A percentile compares a stretch with the other conserved stretches of the same genome.
Evolutionary conservation across 2,888 invertebrate species (phyloP).

Genomic region (Ectobius pallidus): DNA sequence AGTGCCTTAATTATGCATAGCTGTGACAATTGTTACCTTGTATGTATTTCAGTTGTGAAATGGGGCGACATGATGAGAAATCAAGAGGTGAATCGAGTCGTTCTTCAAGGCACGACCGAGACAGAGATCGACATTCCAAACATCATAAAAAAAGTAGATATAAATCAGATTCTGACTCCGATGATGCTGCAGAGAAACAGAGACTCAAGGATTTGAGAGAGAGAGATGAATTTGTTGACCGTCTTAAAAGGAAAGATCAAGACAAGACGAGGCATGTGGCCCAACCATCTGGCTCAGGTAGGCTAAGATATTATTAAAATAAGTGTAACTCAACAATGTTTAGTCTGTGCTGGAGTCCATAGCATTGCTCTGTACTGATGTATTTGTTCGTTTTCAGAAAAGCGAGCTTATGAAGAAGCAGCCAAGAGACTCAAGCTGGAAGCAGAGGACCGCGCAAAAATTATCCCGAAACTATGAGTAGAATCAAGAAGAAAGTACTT

Average conservation of each 20-base stretch:
- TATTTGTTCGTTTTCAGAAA: conserved; percentile 61
- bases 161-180: conserved; percentile 55
- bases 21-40: too few relatives aligned
- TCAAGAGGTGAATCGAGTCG: conserved; percentile 45
- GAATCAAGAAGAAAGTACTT: conserved; percentile 94
- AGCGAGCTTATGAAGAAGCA: conserved; percentile 83
- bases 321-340: too few relatives aligned
- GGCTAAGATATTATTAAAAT: too few relatives aligned
- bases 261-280: conserved; percentile 81
- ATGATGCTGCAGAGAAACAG: conserved; percentile 68
- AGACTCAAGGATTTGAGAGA: conserved; percentile 86
- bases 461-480: conserved; percentile 85
- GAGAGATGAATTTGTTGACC: conserved; percentile 90
- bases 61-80: neutral
- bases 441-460: conserved; percentile 81
- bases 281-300: conserved; percentile 54
- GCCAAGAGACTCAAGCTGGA: conserved; percentile 89
- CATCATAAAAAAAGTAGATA: conserved; percentile 25
- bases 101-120: conserved; percentile 6
- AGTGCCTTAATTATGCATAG: too few relatives aligned
- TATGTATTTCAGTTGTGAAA: too few relatives aligned
- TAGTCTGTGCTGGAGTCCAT: too few relatives aligned
- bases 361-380: too few relatives aligned
- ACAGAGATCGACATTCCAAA: neutral
- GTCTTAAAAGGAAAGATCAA: conserved; percentile 89